Evolutionary conservation across 2,113 vertebrate species (phyloP), one percentile per base, ranked within the genome.

Genomic region (Dicrurus megarhynchus): DNA sequence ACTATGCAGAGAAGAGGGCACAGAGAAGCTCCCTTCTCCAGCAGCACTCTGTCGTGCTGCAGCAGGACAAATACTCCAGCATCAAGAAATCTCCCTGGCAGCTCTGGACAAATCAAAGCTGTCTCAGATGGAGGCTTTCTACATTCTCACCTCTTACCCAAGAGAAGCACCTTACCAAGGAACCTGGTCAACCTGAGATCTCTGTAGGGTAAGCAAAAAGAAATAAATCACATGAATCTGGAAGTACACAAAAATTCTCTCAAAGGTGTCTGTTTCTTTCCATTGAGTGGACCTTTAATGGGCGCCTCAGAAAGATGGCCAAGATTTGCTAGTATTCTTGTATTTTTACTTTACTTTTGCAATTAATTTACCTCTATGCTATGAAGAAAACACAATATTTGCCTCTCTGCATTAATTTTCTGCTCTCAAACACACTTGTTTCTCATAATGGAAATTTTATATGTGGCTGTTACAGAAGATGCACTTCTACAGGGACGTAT

Each of bases 21-120:
- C 28, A 41, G 32, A 64, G n/a, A 28, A 74, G 7, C 11, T 77
- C 8, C 15, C 11, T 92, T 14, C 13, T 80, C n/a, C 44, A 73
- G 30, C 22, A 71, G 8, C 27, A 10, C 1, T 1, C 37, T 59
- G 9, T 44, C 0, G 0, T 56, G 35, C 13, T 59, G 42, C 17
- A 69, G 22, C 17, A 80, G 52, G 39, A 57, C 24, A 55, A 81
- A 37, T 35, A 27, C 46, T 77, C 37, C 28, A 70, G 12, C 22
- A n/a, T 18, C 11, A 57, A 26, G 20, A 76, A 69, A 57, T 27
- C 7, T 57, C 7, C 46, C 63, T 53, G 50, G 7, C 26, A 92
- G 20, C 19, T 77, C 41, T 50, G 50, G 30, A n/a, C 9, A 80
- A 77, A 69, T 18, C 21, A 47, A 30, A 64, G 7, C 21, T 65